Conservation (phyloP, 1,140 invertebrate genomes). For the Hycleus phaleratus region DNA sequence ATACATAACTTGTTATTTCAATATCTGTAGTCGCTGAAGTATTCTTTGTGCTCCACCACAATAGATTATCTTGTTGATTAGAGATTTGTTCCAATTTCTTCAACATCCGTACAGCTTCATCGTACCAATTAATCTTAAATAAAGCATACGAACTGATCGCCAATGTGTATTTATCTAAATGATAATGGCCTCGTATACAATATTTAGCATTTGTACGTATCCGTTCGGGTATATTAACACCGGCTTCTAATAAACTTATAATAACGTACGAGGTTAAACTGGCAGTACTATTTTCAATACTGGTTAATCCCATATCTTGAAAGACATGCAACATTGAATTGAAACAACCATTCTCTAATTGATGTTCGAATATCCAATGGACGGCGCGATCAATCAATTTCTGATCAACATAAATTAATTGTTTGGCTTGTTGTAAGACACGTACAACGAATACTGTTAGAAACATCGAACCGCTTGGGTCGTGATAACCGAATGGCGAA, state of each 20-base stretch:
- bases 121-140: constrained; percentile 44
- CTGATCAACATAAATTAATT: constrained; percentile 60
- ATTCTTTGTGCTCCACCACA: constrained; percentile 33
- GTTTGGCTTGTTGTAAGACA: constrained; percentile 57
- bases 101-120: constrained; percentile 27
- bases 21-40: constrained; percentile 38
- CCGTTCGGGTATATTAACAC: constrained; percentile 39
- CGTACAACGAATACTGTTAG: constrained; percentile 72
- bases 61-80: constrained; percentile 23
- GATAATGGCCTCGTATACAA: constrained; percentile 43
- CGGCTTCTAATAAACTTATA: constrained; percentile 53
- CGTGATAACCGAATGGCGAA: constrained; percentile 59
- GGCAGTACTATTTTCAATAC: constrained; percentile 47
- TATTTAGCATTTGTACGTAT: constrained; percentile 45
- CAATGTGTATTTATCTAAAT: constrained; percentile 46
- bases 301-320: constrained; percentile 53
- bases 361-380: constrained; percentile 60
- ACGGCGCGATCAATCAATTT: constrained; percentile 55
- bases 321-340: constrained; percentile 58
- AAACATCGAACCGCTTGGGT: constrained; percentile 59
- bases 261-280: constrained; percentile 57
- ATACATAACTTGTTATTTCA: constrained; percentile 62
- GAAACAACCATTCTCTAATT: constrained; percentile 69
- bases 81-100: constrained; percentile 26
- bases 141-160: constrained; percentile 54